Conservation (phyloP, 23 tunicate species). For the Halocynthia aurantium region DNA sequence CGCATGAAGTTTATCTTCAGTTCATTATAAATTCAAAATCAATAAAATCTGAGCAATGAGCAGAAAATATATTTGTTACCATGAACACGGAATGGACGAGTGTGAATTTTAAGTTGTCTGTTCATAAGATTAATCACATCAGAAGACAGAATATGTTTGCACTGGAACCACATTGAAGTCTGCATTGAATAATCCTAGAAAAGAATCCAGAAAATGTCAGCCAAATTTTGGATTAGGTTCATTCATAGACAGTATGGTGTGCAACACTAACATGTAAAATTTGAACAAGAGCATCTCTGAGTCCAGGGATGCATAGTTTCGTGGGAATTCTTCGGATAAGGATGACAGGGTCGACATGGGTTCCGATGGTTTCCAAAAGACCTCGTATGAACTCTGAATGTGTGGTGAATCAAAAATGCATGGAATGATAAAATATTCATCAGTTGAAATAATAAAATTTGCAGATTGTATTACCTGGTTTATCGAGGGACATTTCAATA, state of each 20-base stretch:
- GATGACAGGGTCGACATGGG: conserved; percentile 85
- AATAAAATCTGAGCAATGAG: not conserved
- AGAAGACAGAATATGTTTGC: conserved; percentile 59
- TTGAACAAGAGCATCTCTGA: conserved; percentile 82
- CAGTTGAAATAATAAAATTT: not conserved
- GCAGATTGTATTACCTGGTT: conserved; percentile 40
- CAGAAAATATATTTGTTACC: conserved; percentile 24
- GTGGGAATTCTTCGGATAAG: conserved; percentile 69
- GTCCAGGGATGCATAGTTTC: conserved; percentile 72
- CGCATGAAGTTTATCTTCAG: not conserved
- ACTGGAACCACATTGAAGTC: conserved; percentile 80
- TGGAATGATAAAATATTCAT: not conserved
- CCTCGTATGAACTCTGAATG: conserved; percentile 62
- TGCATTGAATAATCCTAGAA: conserved; percentile 91
- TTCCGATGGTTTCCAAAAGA: conserved; percentile 80
- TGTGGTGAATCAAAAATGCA: not conserved
- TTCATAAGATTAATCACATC: conserved; percentile 55
- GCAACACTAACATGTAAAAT: conserved; percentile 55
- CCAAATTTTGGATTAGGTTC: not conserved
- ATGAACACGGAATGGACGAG: conserved; percentile 34
- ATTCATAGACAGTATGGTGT: not conserved
- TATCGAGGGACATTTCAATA: conserved; percentile 64
- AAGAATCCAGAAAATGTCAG: not conserved
- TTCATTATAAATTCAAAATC: not conserved
- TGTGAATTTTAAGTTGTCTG: conserved; percentile 53